Base-by-base conservation (phyloP, 2,113 vertebrate genomes). In the Clupea harengus region DNA sequence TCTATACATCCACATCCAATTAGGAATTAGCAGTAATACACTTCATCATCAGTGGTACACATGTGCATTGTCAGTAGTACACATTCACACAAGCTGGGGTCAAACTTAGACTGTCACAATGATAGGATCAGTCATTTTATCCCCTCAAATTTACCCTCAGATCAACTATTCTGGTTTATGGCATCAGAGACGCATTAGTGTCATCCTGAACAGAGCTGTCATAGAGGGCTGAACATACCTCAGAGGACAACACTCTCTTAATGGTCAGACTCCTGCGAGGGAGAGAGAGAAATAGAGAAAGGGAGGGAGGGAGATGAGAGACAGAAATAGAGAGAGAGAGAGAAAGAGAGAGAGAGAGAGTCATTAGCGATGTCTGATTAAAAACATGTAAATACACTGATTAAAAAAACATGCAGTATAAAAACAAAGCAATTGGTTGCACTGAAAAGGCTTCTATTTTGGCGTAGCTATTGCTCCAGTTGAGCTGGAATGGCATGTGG, bases 241-340 rank as follows among this genome's bases (percentile, higher is more conserved):
- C 94, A 89, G 91, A 86, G 90, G 92, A 92, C 52, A 94, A 93
- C 81, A 60, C 89, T 84, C 93, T 93, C 89, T 28, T 88, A 13
- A 95, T 94, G 81, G 93, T 95, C 87, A 95, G 91, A 91, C 93
- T 95, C 89, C 95, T 95, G 87, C 57, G 94, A 94, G 50, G 89
- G 64, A 28, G 6, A 28, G 64, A 32, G 64, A 25, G 8, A 3
- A 10, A 72, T 10, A 32, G 28, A 32, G 25, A 32, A 10, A 7
- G 60, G 8, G n/a, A 67, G 60, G 9, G 64, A 72, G 75, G 91
- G 81, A 72, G 25, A 28, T 2, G 83, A 50, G 81, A 85, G 84
- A 32, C 84, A 49, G 0, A 72, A 2, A 72, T 5, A 28, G n/a
- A 72, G n/a, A 28, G 7, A 28, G 25, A 72, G n/a, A 72, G 64